Conservation (phyloP, 2,888 invertebrate species). For the Mechanitis mazaeus region DNA sequence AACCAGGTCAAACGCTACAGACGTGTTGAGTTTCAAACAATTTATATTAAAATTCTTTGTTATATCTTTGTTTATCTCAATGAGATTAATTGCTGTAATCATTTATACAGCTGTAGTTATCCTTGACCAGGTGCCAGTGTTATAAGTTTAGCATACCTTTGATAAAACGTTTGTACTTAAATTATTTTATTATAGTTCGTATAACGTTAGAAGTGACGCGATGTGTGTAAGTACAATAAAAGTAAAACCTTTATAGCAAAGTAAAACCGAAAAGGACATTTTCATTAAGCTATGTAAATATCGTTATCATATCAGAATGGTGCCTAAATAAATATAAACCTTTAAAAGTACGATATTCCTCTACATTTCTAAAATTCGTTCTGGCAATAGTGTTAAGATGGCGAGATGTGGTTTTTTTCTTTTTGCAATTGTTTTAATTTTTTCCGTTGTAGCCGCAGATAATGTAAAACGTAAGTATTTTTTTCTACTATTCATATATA, state of each 20-base stretch:
- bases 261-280: constrained; percentile 18
- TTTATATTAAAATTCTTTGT: constrained; percentile 3
- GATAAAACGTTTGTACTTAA: constrained; percentile 8
- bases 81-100: constrained; percentile 8
- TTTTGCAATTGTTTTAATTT: neutral
- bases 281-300: constrained; percentile 15
- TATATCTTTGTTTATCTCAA: constrained; percentile 11
- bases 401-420: constrained; percentile 1
- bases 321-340: constrained; percentile 15
- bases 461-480: constrained; percentile 17
- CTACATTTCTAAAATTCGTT: constrained; percentile 1
- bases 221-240: constrained; percentile 6
- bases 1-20: constrained; percentile 1
- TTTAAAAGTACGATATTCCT: constrained; percentile 7
- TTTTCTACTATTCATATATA: no score
- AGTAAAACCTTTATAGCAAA: constrained; percentile 14
- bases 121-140: constrained; percentile 9
- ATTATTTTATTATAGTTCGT: constrained; percentile 9
- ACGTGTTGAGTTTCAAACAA: neutral
- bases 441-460: constrained; percentile 6
- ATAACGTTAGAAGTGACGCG: neutral
- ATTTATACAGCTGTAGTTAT: constrained; percentile 4
- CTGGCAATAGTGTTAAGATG: neutral
- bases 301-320: constrained; percentile 13
- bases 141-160: neutral